A percentile compares a stretch with the other conserved stretches of the same genome.
These are phyloP conservation scores for Actenoides lindsayi DNA, from an alignment of 2,113 vertebrate species.

Conservation along the genomic window DNA sequence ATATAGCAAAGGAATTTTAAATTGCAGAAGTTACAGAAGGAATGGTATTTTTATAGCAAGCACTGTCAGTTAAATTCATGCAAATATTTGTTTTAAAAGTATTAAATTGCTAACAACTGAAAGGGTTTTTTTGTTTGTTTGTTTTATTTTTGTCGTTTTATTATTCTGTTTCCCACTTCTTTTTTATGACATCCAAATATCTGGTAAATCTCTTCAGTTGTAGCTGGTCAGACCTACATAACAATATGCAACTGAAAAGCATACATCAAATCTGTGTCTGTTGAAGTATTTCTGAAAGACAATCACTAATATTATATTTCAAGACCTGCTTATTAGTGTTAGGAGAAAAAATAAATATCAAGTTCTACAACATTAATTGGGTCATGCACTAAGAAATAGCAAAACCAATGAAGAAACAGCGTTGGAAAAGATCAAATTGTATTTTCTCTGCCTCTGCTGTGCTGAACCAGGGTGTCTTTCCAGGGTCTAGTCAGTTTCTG, in stretches of 20 bases:
- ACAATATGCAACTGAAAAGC: neutral
- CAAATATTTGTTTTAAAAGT: neutral
- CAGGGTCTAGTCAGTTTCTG: neutral
- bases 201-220: neutral
- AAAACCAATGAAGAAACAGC: neutral
- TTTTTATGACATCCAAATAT: neutral
- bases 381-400: neutral
- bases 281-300: neutral
- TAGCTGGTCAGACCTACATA: neutral
- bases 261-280: neutral
- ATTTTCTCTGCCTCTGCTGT: neutral
- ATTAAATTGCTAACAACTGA: neutral
- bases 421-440: neutral
- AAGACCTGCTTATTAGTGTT: neutral
- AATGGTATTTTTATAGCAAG: neutral
- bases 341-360: neutral
- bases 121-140: neutral
- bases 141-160: neutral
- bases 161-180: neutral
- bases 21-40: neutral
- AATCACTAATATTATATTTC: neutral
- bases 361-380: neutral
- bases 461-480: neutral
- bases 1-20: neutral
- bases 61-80: neutral